Percentiles rank a stretch among this genome's conserved stretches.
Conservation (phyloP, 2,113 vertebrate genomes). For the Solenodon paradoxus region DNA sequence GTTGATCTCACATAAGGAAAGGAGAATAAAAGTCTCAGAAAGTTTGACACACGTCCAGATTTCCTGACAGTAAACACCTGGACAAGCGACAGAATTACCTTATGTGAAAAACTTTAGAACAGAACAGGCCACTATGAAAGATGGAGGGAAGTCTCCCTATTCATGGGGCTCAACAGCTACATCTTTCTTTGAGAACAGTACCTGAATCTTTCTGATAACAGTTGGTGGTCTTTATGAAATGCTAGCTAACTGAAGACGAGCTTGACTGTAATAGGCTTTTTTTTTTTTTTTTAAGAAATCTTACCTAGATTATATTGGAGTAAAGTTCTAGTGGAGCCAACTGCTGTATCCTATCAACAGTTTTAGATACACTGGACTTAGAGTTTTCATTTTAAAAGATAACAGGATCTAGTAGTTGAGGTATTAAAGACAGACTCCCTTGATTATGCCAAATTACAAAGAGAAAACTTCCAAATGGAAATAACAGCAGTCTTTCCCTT, state of each 20-base stretch:
- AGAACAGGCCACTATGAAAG: not conserved
- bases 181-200: not conserved
- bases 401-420: not conserved
- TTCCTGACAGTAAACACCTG: not conserved
- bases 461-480: slow-evolving; percentile 13
- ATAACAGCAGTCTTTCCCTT: not conserved
- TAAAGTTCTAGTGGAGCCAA: not conserved
- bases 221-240: not conserved
- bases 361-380: not conserved
- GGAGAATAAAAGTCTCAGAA: not conserved
- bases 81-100: not conserved
- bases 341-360: not conserved
- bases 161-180: not conserved
- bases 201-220: not conserved
- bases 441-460: not conserved
- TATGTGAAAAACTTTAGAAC: not conserved
- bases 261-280: not conserved
- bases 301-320: too few relatives aligned
- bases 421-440: not conserved
- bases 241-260: not conserved
- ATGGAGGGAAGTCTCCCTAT: not conserved
- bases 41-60: not conserved
- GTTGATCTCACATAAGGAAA: not conserved
- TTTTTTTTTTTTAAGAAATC: too few relatives aligned
- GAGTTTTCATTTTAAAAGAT: slow-evolving; percentile 20